A percentile compares a stretch with the other conserved stretches of the same genome.
These are phyloP conservation scores for Nymphalis polychloros DNA, from an alignment of 2,888 invertebrate species.

Conservation along the genomic window DNA sequence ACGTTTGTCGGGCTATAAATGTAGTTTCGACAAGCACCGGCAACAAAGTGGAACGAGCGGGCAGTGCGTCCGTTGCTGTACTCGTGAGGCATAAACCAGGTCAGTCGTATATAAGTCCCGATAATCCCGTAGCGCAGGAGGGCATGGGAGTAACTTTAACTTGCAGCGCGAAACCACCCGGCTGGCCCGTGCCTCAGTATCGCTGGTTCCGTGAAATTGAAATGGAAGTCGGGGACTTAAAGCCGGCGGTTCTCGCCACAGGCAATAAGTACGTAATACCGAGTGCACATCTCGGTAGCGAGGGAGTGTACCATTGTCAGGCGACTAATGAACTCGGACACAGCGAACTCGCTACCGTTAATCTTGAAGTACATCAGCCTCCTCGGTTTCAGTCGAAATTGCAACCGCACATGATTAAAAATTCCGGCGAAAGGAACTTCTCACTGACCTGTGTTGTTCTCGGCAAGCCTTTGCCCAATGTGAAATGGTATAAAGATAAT, in stretches of 20 bases:
- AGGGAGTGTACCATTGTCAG: slow-evolving; percentile 94
- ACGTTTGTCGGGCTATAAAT: slow-evolving; percentile 94
- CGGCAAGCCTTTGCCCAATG: slow-evolving; percentile 92
- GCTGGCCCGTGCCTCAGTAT: slow-evolving; percentile 95
- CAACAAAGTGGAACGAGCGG: slow-evolving; percentile 87
- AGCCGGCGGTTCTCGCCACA: slow-evolving; percentile 86
- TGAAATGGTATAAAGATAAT: slow-evolving; percentile 93
- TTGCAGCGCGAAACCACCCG: slow-evolving; percentile 93
- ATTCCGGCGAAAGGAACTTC: slow-evolving; percentile 90
- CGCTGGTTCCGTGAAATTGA: slow-evolving; percentile 93
- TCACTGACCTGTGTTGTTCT: slow-evolving; percentile 91
- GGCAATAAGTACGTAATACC: slow-evolving; percentile 93
- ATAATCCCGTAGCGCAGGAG: slow-evolving; percentile 91
- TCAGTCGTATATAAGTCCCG: slow-evolving; percentile 90
- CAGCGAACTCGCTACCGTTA: slow-evolving; percentile 91
- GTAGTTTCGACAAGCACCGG: slow-evolving; percentile 88
- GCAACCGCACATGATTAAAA: slow-evolving; percentile 90
- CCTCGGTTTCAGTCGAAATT: slow-evolving; percentile 92
- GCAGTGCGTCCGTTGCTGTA: slow-evolving; percentile 90
- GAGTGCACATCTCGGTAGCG: slow-evolving; percentile 91
- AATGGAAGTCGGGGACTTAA: slow-evolving; percentile 82
- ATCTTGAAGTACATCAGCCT: slow-evolving; percentile 92
- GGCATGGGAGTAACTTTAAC: slow-evolving; percentile 91
- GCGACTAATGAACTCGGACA: slow-evolving; percentile 94
- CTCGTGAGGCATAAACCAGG: slow-evolving; percentile 94